phyloP scores from a whole-genome alignment of 2,888 invertebrate genomes.

The Callosobruchus maculatus region DNA sequence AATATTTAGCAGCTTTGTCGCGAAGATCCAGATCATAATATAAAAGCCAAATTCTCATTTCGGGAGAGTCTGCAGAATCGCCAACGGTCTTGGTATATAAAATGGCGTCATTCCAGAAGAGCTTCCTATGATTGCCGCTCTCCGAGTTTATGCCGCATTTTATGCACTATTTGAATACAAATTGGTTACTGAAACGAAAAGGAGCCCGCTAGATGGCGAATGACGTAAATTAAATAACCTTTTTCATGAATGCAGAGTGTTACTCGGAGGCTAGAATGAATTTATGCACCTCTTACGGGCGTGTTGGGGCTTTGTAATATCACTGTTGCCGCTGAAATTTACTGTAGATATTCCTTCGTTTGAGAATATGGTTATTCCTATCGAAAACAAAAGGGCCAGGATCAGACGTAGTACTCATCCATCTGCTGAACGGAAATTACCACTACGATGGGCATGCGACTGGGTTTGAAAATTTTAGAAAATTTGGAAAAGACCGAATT shows the following conservation, averaged over 20 bases:
- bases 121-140: not conserved
- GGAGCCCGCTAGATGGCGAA: not conserved
- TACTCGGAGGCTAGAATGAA: not conserved
- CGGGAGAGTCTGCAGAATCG: not conserved
- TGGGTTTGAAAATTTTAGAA: no score
- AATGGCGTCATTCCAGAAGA: not conserved
- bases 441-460: no score
- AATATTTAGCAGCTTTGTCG: not conserved
- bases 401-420: no score
- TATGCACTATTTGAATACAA: not conserved
- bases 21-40: not conserved
- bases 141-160: not conserved
- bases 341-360: not conserved
- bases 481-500: no score
- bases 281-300: not conserved
- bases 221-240: not conserved
- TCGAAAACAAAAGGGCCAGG: not conserved
- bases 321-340: not conserved
- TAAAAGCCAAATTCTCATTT: not conserved
- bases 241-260: not conserved
- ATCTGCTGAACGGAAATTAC: no score
- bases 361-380: not conserved
- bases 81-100: not conserved
- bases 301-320: not conserved
- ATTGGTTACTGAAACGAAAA: not conserved